Conservation (phyloP, 2,113 vertebrate genomes). For the Bujurquina vittata region DNA sequence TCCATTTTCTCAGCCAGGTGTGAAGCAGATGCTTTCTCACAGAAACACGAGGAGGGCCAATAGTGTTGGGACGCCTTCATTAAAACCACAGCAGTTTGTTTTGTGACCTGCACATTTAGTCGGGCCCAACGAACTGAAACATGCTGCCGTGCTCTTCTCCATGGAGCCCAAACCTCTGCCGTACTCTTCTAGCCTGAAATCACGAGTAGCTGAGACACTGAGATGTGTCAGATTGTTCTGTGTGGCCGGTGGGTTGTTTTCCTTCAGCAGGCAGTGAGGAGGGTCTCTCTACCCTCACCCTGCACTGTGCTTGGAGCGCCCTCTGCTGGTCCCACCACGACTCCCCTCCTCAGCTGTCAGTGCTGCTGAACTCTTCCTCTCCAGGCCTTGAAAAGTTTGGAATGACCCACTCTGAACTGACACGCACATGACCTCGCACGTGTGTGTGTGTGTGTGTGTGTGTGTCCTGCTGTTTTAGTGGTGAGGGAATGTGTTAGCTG, state of each 20-base stretch:
- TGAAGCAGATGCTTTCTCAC: too few species aligned
- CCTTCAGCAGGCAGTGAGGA: not conserved
- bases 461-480: slow-evolving; percentile 4
- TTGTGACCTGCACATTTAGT: too few species aligned
- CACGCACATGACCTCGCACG: not conserved
- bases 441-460: not conserved
- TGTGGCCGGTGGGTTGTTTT: not conserved
- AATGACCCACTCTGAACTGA: not conserved
- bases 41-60: too few species aligned
- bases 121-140: too few species aligned
- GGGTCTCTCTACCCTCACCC: not conserved
- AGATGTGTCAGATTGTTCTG: not conserved
- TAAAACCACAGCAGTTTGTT: too few species aligned
- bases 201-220: not conserved
- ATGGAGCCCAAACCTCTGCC: not conserved
- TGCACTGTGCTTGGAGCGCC: not conserved
- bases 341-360: too few species aligned
- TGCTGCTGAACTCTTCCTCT: not conserved
- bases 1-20: too few species aligned
- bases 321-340: not conserved
- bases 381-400: not conserved
- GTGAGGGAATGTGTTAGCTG: slow-evolving; percentile 7
- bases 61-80: too few species aligned
- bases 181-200: not conserved
- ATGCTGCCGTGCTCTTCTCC: too few species aligned